These are phyloP conservation scores for Calcarius ornatus DNA, from an alignment of 2,113 vertebrate genomes.

Conservation along the genomic window DNA sequence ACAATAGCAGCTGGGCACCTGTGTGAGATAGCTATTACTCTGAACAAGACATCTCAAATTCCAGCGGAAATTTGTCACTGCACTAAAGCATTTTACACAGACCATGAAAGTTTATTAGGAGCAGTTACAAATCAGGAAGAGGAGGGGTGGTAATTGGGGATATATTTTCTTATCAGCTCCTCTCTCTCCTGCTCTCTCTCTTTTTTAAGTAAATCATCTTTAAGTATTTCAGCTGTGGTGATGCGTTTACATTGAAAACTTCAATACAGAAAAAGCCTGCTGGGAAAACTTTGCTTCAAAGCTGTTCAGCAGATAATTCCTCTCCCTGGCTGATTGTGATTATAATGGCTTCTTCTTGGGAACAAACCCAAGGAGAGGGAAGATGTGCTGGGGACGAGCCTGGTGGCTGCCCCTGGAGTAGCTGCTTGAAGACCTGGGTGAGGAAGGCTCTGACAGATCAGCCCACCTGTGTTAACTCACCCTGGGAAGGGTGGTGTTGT, in stretches of 20 bases:
- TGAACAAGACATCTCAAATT: conserved; percentile 95
- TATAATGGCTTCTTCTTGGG: neutral
- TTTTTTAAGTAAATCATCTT: conserved; percentile 53
- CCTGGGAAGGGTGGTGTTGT: neutral
- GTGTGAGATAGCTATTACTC: conserved; percentile 92
- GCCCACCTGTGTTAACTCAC: fast-evolving
- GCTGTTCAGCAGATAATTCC: conserved; percentile 34
- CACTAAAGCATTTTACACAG: conserved; percentile 66
- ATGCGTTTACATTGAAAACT: conserved; percentile 39
- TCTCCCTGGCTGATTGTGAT: conserved; percentile 17
- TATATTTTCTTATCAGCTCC: conserved; percentile 58
- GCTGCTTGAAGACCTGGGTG: neutral
- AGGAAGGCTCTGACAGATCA: neutral
- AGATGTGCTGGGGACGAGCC: neutral
- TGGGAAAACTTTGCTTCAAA: neutral
- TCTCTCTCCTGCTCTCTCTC: conserved; percentile 14
- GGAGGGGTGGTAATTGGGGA: conserved; percentile 35
- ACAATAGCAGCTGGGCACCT: conserved; percentile 98
- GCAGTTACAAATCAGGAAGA: conserved; percentile 58
- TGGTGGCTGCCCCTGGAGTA: neutral
- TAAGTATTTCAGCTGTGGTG: conserved; percentile 42
- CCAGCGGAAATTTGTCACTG: conserved; percentile 77
- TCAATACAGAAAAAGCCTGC: conserved; percentile 20
- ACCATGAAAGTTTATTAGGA: conserved; percentile 78
- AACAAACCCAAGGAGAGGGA: neutral